Base-by-base conservation (phyloP, 1,140 invertebrate genomes). In the Macrosteles quadrilineatus region DNA sequence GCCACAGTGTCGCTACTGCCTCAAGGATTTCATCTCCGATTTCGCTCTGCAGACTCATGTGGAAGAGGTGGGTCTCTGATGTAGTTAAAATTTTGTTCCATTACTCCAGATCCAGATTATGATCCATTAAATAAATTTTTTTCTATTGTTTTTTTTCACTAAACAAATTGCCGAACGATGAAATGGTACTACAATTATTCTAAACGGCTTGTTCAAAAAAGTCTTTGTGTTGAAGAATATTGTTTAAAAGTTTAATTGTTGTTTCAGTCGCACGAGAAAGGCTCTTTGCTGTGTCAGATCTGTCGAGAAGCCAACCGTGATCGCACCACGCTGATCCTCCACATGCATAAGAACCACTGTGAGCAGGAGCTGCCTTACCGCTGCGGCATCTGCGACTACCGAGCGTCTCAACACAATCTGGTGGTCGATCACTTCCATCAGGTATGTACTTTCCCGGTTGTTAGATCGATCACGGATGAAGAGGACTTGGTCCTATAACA, bases 361-460 rank as follows among this genome's bases (percentile, higher is more conserved):
- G 88, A 87, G 25, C 83, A 87, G 2, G 93, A 95, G 78, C 84
- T 94, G 79, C 93, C 93, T 0, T 95, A 94, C 78, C 81, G 82
- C 40, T 94, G 93, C 77, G 87, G 87, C 27, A 84, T 85, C 29
- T 94, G 92, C 75, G 80, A 83, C 57, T 92, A 90, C 79, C 84
- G 89, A 43, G 86, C 87, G 17, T 94, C 92, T 9, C 88, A 89
- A 68, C 91, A 93, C 77, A 87, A 88, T 70, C 84, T 88, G 72
- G 81, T 87, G 23, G 85, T 92, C 53, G 86, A 91, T 76, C 92
- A 94, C 80, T 91, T 87, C 77, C 87, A 88, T 74, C 79, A 83
- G 45, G 75, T 77, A 71, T 21, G n/a, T n/a, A n/a, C n/a, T n/a
- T n/a, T n/a, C n/a, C n/a, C n/a, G n/a, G n/a, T n/a, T 32, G n/a